These are phyloP conservation scores for Heliconius hortense DNA, from an alignment of 2,888 invertebrate genomes.

Conservation along the genomic window DNA sequence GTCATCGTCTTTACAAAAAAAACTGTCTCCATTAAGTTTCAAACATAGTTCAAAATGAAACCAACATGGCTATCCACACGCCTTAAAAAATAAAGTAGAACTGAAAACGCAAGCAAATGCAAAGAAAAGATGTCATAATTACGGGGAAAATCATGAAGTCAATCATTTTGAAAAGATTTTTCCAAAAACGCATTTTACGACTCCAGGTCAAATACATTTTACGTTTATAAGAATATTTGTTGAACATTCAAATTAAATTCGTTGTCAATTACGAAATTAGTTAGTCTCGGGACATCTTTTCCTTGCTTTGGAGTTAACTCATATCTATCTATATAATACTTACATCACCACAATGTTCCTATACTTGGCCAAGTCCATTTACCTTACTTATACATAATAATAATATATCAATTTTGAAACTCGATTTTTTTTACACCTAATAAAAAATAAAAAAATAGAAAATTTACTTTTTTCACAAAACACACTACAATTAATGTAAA, in stretches of 20 bases:
- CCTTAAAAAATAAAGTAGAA: not conserved
- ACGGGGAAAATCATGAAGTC: not conserved
- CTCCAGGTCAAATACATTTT: not conserved
- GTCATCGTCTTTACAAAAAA: not conserved
- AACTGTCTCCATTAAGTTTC: not conserved
- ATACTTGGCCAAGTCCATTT: constrained; percentile 58
- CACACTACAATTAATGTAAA: not conserved
- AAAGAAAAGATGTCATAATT: not conserved
- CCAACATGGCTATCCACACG: not conserved
- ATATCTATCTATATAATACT: constrained; percentile 62
- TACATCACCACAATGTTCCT: constrained; percentile 67
- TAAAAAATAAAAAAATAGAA: constrained; percentile 33
- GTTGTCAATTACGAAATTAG: not conserved
- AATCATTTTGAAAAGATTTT: not conserved
- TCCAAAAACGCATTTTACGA: not conserved
- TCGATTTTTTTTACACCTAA: constrained; percentile 34
- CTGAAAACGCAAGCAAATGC: not conserved
- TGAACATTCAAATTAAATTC: not conserved
- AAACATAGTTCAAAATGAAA: not conserved
- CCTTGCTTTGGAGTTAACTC: not conserved
- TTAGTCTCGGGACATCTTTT: not conserved
- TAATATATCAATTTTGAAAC: constrained; percentile 25
- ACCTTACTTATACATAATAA: constrained; percentile 42
- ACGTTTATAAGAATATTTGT: not conserved
- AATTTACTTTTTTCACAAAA: not conserved